A percentile compares a stretch with the other conserved stretches of the same genome.
Conservation (phyloP, 2,113 vertebrate genomes). For the Phasianus colchicus region DNA sequence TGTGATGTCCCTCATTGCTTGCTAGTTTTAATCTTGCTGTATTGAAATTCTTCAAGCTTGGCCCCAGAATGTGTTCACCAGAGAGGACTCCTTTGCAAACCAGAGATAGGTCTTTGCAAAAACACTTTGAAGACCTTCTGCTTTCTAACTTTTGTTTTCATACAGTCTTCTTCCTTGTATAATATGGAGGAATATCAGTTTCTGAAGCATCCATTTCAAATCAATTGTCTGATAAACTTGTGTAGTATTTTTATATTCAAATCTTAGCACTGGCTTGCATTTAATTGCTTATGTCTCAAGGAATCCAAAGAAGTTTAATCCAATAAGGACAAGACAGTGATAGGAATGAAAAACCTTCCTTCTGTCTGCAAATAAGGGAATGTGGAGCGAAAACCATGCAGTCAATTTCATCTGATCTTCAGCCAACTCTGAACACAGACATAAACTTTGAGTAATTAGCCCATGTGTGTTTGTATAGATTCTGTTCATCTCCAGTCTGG, state of each 20-base stretch:
- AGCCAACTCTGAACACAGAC: conserved; percentile 64
- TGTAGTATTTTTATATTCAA: conserved; percentile 32
- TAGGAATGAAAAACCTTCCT: conserved; percentile 26
- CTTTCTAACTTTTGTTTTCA: conserved; percentile 31
- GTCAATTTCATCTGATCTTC: conserved; percentile 58
- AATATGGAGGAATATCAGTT: not conserved
- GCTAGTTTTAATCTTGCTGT: not conserved
- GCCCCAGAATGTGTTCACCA: not conserved
- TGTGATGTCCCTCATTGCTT: not conserved
- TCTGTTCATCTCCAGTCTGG: conserved; percentile 17
- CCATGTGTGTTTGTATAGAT: conserved; percentile 50
- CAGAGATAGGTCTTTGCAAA: not conserved
- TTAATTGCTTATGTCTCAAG: conserved; percentile 70
- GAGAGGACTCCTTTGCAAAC: not conserved
- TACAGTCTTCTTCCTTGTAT: conserved; percentile 16
- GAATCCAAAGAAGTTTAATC: conserved; percentile 68
- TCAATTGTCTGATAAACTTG: not conserved
- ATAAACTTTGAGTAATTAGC: conserved; percentile 66
- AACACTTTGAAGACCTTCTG: not conserved
- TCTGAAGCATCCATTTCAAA: not conserved
- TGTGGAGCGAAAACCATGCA: conserved; percentile 58
- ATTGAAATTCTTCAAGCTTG: not conserved
- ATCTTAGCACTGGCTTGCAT: conserved; percentile 70
- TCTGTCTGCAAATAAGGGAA: conserved; percentile 58
- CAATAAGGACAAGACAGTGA: not conserved